Evolutionary conservation across 92 coral and sea anemone genomes (phyloP).

Genomic region (Actinostola sp.): DNA sequence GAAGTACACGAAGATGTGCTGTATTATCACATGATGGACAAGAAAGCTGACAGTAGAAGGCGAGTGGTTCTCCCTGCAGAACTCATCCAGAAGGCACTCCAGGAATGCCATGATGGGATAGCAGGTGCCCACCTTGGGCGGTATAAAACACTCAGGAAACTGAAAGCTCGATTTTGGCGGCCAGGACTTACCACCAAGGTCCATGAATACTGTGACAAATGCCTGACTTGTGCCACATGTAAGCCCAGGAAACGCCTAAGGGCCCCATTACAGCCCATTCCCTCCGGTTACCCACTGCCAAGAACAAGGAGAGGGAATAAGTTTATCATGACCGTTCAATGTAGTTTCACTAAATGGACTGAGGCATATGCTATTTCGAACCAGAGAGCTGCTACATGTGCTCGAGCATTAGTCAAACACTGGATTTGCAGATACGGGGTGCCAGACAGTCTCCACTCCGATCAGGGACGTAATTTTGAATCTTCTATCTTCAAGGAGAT

Average conservation of each 20-base stretch:
- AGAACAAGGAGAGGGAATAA: conserved; percentile 40
- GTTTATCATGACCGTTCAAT: conserved; percentile 38
- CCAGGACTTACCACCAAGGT: conserved; percentile 39
- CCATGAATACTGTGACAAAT: conserved; percentile 41
- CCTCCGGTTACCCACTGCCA: conserved; percentile 48
- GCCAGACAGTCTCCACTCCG: conserved; percentile 49
- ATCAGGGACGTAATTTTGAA: conserved; percentile 57
- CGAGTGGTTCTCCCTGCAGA: conserved; percentile 23
- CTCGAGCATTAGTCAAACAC: conserved; percentile 40
- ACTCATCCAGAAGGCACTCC: conserved; percentile 24
- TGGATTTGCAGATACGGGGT: conserved; percentile 55
- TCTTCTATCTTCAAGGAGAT: conserved; percentile 48
- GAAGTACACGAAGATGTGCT: conserved; percentile 39
- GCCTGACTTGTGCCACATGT: conserved; percentile 52
- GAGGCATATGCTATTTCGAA: conserved; percentile 61
- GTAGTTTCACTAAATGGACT: conserved; percentile 59
- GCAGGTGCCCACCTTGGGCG: conserved; percentile 46
- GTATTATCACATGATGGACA: conserved; percentile 6
- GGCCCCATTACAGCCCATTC: conserved; percentile 39
- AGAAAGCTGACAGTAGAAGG: background rate
- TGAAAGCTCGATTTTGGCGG: conserved; percentile 43
- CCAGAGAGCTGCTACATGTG: conserved; percentile 50
- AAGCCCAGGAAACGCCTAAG: conserved; percentile 30
- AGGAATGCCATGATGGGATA: conserved; percentile 22
- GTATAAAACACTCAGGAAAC: conserved; percentile 45